A percentile compares a stretch with the other conserved stretches of the same genome.
phyloP scores from a whole-genome alignment of 2,888 invertebrate genomes.

The Stenotaenia linearis region DNA sequence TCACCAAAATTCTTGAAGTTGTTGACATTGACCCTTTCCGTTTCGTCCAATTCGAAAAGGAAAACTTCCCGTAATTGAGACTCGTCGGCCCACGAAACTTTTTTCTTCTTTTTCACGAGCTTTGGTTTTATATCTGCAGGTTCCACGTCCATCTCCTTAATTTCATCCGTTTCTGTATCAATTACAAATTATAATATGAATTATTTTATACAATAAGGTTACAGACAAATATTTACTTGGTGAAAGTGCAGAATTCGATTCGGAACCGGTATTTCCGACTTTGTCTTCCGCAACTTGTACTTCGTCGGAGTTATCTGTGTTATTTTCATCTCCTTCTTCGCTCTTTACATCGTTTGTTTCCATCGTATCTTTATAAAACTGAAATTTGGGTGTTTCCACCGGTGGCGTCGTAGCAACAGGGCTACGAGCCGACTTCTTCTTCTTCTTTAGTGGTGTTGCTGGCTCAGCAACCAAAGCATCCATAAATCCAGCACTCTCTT shows the following conservation, averaged over 20 bases:
- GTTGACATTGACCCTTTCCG: conserved; percentile 91
- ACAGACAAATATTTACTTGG: not conserved
- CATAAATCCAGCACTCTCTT: conserved; percentile 91
- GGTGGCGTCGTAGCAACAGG: conserved; percentile 56
- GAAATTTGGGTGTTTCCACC: conserved; percentile 32
- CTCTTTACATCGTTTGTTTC: conserved; percentile 56
- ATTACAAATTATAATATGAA: not conserved
- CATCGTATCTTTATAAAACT: conserved; percentile 88
- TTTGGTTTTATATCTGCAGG: conserved; percentile 10
- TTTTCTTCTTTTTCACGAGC: conserved; percentile 58
- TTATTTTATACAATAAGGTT: not conserved
- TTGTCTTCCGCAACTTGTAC: conserved; percentile 32
- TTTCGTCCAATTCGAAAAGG: conserved; percentile 92
- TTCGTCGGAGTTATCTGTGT: conserved; percentile 24
- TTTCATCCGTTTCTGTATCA: not conserved
- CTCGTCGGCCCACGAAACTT: conserved; percentile 75
- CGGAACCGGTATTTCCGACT: too few relatives aligned
- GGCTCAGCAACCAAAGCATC: conserved; percentile 77
- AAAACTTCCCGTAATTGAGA: conserved; percentile 71
- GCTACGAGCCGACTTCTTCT: conserved; percentile 52
- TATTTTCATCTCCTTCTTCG: conserved; percentile 52
- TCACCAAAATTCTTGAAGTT: conserved; percentile 72
- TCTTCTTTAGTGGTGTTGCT: conserved; percentile 53
- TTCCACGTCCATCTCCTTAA: not conserved
- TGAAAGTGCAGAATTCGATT: not conserved